Conservation (phyloP, 2,113 vertebrate genomes). For the Indicator maculatus region DNA sequence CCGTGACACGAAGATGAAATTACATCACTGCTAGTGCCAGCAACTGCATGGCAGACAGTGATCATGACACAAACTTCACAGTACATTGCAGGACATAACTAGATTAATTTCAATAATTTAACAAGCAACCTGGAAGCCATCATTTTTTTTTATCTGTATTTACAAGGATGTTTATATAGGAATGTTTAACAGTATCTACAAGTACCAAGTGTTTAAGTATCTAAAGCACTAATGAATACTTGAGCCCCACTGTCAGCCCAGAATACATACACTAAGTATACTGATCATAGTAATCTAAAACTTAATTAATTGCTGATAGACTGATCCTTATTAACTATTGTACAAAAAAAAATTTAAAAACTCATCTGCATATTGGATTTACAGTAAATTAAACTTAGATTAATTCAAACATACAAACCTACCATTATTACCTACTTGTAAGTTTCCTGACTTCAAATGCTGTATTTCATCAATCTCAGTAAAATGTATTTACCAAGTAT, state of each 20-base stretch:
- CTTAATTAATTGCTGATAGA: background rate
- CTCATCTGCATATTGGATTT: background rate
- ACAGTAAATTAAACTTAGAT: background rate
- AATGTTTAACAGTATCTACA: slow-evolving; percentile 7
- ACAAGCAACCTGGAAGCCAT: background rate
- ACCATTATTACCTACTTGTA: background rate
- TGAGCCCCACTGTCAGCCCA: background rate
- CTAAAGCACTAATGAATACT: slow-evolving; percentile 10
- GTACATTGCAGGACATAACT: background rate
- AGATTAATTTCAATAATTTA: slow-evolving; percentile 57
- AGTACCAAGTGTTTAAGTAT: background rate
- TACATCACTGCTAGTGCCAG: slow-evolving; percentile 30
- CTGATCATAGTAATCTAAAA: background rate
- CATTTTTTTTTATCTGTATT: background rate
- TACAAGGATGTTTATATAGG: background rate
- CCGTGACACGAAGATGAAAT: slow-evolving; percentile 45
- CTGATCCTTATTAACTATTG: background rate
- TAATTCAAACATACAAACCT: background rate
- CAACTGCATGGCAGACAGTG: slow-evolving; percentile 10
- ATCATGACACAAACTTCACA: background rate
- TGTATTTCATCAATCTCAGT: background rate
- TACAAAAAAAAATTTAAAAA: background rate
- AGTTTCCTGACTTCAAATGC: background rate
- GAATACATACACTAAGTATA: background rate
- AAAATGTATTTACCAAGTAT: background rate